phyloP scores from a whole-genome alignment of 2,113 vertebrate species.

The Artemisiospiza belli region DNA sequence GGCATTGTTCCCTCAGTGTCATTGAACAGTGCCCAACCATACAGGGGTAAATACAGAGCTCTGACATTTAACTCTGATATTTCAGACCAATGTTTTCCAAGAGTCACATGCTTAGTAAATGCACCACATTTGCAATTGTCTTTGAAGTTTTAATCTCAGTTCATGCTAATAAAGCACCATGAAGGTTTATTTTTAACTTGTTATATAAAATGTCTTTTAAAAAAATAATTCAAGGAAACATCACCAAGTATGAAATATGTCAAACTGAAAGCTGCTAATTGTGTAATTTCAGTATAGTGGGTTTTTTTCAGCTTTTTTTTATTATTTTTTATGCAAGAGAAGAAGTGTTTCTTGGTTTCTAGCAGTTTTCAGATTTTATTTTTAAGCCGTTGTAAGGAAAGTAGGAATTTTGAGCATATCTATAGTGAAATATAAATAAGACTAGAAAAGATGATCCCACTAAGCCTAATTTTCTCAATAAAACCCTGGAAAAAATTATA shows the following conservation, averaged over 20 bases:
- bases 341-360: not conserved
- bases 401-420: not conserved
- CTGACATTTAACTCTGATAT: conserved; percentile 68
- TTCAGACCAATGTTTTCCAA: conserved; percentile 43
- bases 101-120: conserved; percentile 44
- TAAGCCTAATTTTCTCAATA: not conserved
- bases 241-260: conserved; percentile 39
- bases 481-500: not conserved
- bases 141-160: conserved; percentile 74
- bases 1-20: conserved; percentile 36
- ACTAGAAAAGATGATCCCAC: not conserved
- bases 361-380: not conserved
- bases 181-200: conserved; percentile 72
- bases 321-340: not conserved
- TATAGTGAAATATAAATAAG: not conserved
- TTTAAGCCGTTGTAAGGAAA: not conserved
- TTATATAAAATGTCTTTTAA: conserved; percentile 36
- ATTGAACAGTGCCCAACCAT: conserved; percentile 55
- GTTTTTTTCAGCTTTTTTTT: not conserved
- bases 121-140: conserved; percentile 44
- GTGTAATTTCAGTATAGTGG: not conserved
- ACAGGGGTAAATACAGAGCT: conserved; percentile 46
- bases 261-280: conserved; percentile 51
- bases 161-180: conserved; percentile 69
- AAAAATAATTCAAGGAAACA: conserved; percentile 41